Evolutionary conservation across 2,113 vertebrate species (phyloP), one percentile per base, ranked within the genome.

Genomic region (Marmota monax): DNA sequence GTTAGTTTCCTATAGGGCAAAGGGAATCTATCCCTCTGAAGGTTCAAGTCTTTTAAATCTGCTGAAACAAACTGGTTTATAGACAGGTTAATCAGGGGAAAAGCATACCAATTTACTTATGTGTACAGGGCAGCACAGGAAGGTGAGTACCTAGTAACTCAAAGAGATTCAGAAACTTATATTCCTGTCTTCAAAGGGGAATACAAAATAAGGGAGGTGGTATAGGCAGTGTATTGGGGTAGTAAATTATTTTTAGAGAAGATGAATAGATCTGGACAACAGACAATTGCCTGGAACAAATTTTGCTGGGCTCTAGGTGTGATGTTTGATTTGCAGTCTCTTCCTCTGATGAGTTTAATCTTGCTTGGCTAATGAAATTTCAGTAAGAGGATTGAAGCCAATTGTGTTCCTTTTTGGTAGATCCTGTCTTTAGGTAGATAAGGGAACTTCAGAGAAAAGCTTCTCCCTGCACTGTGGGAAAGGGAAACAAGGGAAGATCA

Each of bases 291-390:
- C 51, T 53, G 14, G 48, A 78, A 69, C 70, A 84, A 45, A 90
- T 80, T 34, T 70, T 42, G 10, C 88, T 78, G 51, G 58, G 39
- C 34, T 72, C 12, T 14, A 61, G 82, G 12, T 39, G 18, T 51
- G 72, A 63, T 34, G 42, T 72, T 72, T 72, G 79, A 90, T 85
- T 90, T 84, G 61, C 73, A 63, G 73, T 53, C 25, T 86, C 88
- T 79, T 86, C 27, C 72, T 90, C 80, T 78, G 39, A 39, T 84
- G 69, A 76, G 34, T 76, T 84, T 90, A 84, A 94, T 94, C 79
- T 94, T 58, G 45, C 72, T 90, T 27, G 27, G 58, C n/a, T 94
- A 84, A 94, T 90, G 86, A 77, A 77, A 76, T 90, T 83, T 94
- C 93, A n/a, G 22, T 84, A 84, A 83, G 79, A 69, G 61, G 70